Percentiles rank a stretch among this genome's conserved stretches.
These are phyloP conservation scores for Apis dorsata DNA, from an alignment of 1,140 invertebrate genomes.

Conservation along the genomic window DNA sequence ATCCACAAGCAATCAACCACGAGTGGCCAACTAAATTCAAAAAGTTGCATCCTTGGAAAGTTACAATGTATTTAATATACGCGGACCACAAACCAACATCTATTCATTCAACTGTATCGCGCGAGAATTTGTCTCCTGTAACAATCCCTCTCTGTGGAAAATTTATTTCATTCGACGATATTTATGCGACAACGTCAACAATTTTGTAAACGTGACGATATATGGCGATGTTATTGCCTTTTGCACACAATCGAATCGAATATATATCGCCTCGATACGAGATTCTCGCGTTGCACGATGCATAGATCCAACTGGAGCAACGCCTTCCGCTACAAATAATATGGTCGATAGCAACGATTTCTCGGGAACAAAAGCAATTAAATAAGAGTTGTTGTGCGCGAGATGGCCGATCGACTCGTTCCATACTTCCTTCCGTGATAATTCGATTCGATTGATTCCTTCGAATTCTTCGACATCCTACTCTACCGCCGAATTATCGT, in stretches of 20 bases:
- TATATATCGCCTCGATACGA: not conserved
- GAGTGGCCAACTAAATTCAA: not conserved
- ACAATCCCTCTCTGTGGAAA: not conserved
- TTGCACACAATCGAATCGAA: not conserved
- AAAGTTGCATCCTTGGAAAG: not conserved
- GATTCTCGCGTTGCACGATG: not conserved
- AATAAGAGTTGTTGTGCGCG: not conserved
- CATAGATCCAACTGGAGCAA: not conserved
- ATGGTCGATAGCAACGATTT: not conserved
- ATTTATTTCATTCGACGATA: not conserved
- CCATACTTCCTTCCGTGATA: slow-evolving; percentile 12
- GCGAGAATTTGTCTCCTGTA: not conserved
- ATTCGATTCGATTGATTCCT: slow-evolving; percentile 1
- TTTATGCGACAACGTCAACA: not conserved
- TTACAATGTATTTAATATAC: not conserved
- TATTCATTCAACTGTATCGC: not conserved
- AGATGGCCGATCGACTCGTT: not conserved
- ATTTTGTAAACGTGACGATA: slow-evolving; percentile 1
- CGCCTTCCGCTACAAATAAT: not conserved
- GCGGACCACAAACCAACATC: not conserved
- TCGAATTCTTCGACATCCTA: slow-evolving; percentile 13
- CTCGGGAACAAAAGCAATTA: no score
- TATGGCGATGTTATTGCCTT: not conserved
- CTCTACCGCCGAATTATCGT: not conserved
- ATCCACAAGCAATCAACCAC: not conserved